Evolutionary conservation across 2,888 invertebrate genomes (phyloP).

Genomic region (Epinotia bilunana): DNA sequence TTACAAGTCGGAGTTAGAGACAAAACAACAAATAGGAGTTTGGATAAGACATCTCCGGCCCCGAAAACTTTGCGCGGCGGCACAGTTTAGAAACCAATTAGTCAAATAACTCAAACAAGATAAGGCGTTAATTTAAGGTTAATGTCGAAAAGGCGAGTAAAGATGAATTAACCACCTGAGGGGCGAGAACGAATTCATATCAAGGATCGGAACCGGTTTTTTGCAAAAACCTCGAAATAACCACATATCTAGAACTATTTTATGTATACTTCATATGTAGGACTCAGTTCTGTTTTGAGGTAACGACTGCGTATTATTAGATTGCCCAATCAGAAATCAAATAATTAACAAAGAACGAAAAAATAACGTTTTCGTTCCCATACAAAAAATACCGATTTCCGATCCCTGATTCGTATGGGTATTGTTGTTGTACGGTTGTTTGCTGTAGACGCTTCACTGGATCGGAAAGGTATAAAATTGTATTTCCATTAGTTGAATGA

Average conservation of each 20-base stretch:
- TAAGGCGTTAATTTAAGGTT: constrained; percentile 20
- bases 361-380: too few relatives aligned
- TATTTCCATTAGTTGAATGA: constrained; percentile 26
- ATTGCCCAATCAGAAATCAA: too few relatives aligned
- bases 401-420: too few relatives aligned
- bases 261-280: too few relatives aligned
- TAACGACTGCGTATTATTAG: too few relatives aligned
- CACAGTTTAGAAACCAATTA: constrained; percentile 41
- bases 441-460: constrained; percentile 11
- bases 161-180: constrained; percentile 25
- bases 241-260: too few relatives aligned
- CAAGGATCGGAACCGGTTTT: too few relatives aligned
- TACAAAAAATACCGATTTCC: too few relatives aligned
- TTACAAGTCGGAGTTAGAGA: background rate
- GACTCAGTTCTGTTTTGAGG: too few relatives aligned
- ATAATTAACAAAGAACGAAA: too few relatives aligned
- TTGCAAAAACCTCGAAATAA: too few relatives aligned
- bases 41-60: constrained; percentile 6
- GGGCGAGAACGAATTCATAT: constrained; percentile 19
- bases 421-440: constrained; percentile 16
- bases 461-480: constrained; percentile 23
- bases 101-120: constrained; percentile 24
- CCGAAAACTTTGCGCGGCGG: constrained; percentile 25
- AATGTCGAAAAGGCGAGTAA: constrained; percentile 27
- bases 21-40: constrained; percentile 13